Evolutionary conservation across 2,888 invertebrate species (phyloP).

Genomic region (Tachystola acroxantha): DNA sequence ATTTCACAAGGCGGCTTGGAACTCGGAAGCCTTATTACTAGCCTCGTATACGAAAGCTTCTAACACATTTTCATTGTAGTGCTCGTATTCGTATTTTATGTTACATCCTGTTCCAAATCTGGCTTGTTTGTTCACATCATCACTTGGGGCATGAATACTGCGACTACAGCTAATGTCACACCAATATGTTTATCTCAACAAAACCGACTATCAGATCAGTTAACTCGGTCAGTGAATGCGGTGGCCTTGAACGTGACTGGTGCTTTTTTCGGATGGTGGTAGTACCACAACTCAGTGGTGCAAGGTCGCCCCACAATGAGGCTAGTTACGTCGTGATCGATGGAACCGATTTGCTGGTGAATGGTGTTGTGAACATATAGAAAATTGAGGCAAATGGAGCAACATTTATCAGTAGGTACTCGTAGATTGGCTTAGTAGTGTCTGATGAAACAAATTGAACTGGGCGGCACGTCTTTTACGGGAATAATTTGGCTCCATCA

Average conservation of each 20-base stretch:
- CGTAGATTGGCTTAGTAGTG: no score
- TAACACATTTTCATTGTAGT: no score
- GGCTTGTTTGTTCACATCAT: no score
- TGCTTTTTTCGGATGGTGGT: slow-evolving; percentile 23
- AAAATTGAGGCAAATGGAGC: slow-evolving; percentile 4
- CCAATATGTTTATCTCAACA: background rate
- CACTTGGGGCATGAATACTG: no score
- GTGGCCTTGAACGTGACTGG: slow-evolving; percentile 55
- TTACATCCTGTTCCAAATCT: no score
- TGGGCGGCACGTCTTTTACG: no score
- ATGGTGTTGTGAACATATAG: slow-evolving; percentile 5
- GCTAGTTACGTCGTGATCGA: slow-evolving; percentile 33
- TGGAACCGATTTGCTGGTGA: slow-evolving; percentile 21
- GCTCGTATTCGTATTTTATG: no score
- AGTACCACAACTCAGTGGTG: slow-evolving; percentile 21
- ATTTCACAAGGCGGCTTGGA: no score
- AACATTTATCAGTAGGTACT: background rate
- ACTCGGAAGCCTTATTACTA: no score
- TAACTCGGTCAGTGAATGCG: slow-evolving; percentile 54
- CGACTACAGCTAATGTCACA: background rate
- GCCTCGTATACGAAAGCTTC: no score
- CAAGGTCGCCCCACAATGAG: slow-evolving; percentile 36
- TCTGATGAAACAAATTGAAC: no score
- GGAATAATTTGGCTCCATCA: no score
- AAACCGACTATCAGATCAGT: slow-evolving; percentile 12